Evolutionary conservation across 2,797 vertebrate species (phyloP), one percentile per base, ranked within the genome.

Genomic region (Toxotes lorentzi): DNA sequence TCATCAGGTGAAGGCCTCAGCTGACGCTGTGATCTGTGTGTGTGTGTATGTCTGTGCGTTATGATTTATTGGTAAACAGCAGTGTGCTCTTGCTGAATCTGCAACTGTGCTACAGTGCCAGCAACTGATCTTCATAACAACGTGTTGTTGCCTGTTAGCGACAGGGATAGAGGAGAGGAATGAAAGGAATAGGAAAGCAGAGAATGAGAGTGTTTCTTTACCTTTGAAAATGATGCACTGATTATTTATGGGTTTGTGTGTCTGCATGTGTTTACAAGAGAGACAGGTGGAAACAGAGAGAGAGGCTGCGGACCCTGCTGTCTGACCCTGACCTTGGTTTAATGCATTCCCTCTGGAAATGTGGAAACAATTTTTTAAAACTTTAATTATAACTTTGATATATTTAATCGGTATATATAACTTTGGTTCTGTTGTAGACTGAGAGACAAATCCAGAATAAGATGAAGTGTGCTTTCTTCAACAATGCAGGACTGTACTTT

Each of bases 11-110:
- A 84, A 72, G 76, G 82, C 67, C 61, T 86, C 43, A 69, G 85
- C 73, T 80, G 71, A 76, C 43, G 7, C 23, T 16, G 32, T 72
- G 73, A 79, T 81, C 30, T 34, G 77, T 71, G 64, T 75, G 64
- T 78, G 58, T 73, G 66, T 79, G 61, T 63, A 65, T 73, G 73
- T 45, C 69, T 63, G 56, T 58, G 70, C 73, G 69, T 62, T 67
- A 66, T 92, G 91, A 92, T 91, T 94, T 91, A 93, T 90, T 69
- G 85, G 89, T 75, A 71, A 86, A 80, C 30, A 72, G 74, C 80
- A 68, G 76, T 68, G 83, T 82, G 81, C 65, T 89, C 85, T 75
- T 89, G 89, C 87, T 93, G 92, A 93, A 89, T 92, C 85, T 77
- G 91, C 91, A 92, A 89, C 81, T 84, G 70, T 72, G 72, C 60